Percentiles rank a stretch among this genome's conserved stretches.
phyloP scores from a whole-genome alignment of 2,113 vertebrate species.

The Hemichromis elongatus region DNA sequence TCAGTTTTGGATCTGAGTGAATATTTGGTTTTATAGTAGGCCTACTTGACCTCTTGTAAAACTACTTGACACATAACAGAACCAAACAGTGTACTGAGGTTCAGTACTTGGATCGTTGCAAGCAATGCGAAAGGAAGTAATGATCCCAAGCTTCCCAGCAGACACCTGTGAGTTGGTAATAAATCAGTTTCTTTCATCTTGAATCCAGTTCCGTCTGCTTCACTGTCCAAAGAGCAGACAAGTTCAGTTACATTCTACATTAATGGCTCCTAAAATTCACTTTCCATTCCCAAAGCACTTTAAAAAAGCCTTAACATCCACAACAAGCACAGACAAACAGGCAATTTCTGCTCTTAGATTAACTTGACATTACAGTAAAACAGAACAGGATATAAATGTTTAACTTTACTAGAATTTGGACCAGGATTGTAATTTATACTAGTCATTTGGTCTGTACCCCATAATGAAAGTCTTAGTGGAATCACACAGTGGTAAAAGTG shows the following conservation, averaged over 20 bases:
- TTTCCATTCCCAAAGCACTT: slow-evolving; percentile 6
- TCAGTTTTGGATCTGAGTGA: background rate
- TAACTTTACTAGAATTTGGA: slow-evolving; percentile 55
- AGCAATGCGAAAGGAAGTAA: background rate
- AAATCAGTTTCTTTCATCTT: slow-evolving; percentile 15
- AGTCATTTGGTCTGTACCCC: slow-evolving; percentile 36
- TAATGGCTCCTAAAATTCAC: slow-evolving; percentile 17
- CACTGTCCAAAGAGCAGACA: background rate
- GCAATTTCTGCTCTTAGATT: background rate
- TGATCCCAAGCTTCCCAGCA: background rate
- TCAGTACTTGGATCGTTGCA: background rate
- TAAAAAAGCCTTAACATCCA: background rate
- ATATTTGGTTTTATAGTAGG: background rate
- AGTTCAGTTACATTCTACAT: slow-evolving; percentile 17
- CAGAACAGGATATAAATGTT: slow-evolving; percentile 38
- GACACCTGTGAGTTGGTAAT: slow-evolving; percentile 4
- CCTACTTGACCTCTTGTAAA: background rate
- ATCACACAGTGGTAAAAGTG: slow-evolving; percentile 66
- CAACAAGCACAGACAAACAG: slow-evolving; percentile 13
- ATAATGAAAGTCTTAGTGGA: slow-evolving; percentile 66
- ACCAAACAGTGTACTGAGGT: background rate
- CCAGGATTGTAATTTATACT: slow-evolving; percentile 61
- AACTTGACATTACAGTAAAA: slow-evolving; percentile 24
- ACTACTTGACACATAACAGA: background rate
- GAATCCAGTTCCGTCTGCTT: background rate